phyloP scores from a whole-genome alignment of 2,888 invertebrate genomes.

The Balanococcus diminutus region DNA sequence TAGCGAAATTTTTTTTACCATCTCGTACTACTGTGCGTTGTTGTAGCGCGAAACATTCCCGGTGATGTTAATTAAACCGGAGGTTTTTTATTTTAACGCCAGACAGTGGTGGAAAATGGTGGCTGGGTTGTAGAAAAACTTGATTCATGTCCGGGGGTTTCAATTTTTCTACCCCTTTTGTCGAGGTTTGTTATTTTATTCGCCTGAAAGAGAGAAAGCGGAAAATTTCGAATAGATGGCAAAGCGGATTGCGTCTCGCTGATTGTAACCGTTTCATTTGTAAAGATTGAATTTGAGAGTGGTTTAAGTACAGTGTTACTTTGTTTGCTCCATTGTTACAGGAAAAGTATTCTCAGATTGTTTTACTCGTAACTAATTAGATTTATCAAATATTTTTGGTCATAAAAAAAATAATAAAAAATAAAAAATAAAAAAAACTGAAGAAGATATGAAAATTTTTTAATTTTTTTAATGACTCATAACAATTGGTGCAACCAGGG shows the following conservation, averaged over 20 bases:
- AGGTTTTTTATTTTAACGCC: neutral
- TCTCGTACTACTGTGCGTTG: too few relatives aligned
- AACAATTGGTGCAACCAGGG: too few relatives aligned
- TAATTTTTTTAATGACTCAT: too few relatives aligned
- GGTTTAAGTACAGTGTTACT: neutral
- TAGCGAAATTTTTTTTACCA: neutral
- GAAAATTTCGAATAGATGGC: neutral
- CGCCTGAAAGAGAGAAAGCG: neutral
- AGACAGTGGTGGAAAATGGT: neutral
- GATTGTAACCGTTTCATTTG: neutral
- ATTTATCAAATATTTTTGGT: neutral
- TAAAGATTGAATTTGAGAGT: neutral
- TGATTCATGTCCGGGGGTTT: neutral
- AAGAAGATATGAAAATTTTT: too few relatives aligned
- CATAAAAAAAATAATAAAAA: too few relatives aligned
- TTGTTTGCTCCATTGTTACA: neutral
- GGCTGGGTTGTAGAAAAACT: neutral
- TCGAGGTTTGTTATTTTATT: neutral
- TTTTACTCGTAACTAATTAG: neutral
- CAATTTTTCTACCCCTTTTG: neutral
- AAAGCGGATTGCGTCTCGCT: neutral
- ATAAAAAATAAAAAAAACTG: too few relatives aligned
- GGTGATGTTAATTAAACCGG: conserved; percentile 6
- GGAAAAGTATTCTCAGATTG: neutral
- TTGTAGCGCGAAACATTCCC: neutral